A percentile compares a stretch with the other conserved stretches of the same genome.
Evolutionary conservation across 2,888 invertebrate genomes (phyloP).

Genomic region (Hololepta plana): DNA sequence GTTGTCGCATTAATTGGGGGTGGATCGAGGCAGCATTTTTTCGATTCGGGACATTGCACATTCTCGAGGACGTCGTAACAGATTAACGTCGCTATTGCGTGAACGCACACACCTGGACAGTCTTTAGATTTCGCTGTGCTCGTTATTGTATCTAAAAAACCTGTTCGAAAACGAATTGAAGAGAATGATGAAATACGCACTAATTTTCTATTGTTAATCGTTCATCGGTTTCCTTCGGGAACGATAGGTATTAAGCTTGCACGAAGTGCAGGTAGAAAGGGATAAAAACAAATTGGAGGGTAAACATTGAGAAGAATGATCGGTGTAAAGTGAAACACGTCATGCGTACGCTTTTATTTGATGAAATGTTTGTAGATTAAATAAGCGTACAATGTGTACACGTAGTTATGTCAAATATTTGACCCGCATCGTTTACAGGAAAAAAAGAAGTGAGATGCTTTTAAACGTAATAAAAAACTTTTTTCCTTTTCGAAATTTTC

Average conservation of each 20-base stretch:
- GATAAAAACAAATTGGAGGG: neutral
- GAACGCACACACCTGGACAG: constrained; percentile 80
- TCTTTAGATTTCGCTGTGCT: constrained; percentile 70
- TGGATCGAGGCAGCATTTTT: constrained; percentile 74
- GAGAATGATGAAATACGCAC: constrained; percentile 1
- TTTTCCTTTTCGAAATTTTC: too few relatives aligned
- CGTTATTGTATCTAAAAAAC: constrained; percentile 68
- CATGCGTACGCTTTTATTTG: too few relatives aligned
- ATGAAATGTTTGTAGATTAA: too few relatives aligned
- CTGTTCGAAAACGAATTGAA: constrained; percentile 27
- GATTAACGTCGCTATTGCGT: constrained; percentile 67
- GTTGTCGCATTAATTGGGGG: constrained; percentile 39
- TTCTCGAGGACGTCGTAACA: constrained; percentile 74
- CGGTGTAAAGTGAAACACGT: too few relatives aligned
- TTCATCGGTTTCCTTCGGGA: neutral
- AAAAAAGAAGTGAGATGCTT: too few relatives aligned
- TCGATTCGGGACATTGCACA: constrained; percentile 58
- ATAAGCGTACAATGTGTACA: too few relatives aligned
- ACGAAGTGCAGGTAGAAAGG: too few relatives aligned
- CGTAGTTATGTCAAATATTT: too few relatives aligned
- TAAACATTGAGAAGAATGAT: neutral
- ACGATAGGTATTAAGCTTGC: too few relatives aligned
- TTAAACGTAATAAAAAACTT: too few relatives aligned
- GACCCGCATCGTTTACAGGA: too few relatives aligned
- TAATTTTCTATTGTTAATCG: neutral